phyloP scores from a whole-genome alignment of 2,113 vertebrate species.

The Parus major region DNA sequence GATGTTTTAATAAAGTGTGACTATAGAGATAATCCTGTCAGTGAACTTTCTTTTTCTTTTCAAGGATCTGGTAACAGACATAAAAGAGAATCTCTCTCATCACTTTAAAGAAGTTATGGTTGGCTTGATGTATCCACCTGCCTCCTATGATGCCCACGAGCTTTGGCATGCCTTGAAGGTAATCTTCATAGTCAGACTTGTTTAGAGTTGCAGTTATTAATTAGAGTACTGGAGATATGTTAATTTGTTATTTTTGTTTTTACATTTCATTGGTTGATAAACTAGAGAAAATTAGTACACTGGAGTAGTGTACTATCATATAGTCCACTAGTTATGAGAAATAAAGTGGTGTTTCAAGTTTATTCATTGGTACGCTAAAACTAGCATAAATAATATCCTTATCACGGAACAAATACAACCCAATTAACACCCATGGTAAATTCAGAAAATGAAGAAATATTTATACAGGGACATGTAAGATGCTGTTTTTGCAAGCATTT shows the following conservation, averaged over 20 bases:
- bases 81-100: conserved; percentile 78
- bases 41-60: background rate
- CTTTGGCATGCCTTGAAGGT: conserved; percentile 85
- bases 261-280: background rate
- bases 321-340: background rate
- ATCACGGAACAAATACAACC: background rate
- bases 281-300: background rate
- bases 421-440: background rate
- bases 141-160: conserved; percentile 78
- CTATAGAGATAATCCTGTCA: background rate
- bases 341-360: background rate
- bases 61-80: conserved; percentile 72
- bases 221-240: background rate
- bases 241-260: background rate
- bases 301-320: background rate
- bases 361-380: background rate
- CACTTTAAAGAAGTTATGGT: conserved; percentile 83
- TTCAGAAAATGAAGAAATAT: background rate
- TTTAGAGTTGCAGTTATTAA: background rate
- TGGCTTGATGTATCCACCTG: conserved; percentile 77
- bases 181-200: background rate
- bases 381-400: background rate
- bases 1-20: background rate
- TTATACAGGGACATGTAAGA: background rate
- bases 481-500: background rate